These are phyloP conservation scores for Gymnopithys bicolor DNA, from an alignment of 2,797 vertebrate species.

Conservation along the genomic window DNA sequence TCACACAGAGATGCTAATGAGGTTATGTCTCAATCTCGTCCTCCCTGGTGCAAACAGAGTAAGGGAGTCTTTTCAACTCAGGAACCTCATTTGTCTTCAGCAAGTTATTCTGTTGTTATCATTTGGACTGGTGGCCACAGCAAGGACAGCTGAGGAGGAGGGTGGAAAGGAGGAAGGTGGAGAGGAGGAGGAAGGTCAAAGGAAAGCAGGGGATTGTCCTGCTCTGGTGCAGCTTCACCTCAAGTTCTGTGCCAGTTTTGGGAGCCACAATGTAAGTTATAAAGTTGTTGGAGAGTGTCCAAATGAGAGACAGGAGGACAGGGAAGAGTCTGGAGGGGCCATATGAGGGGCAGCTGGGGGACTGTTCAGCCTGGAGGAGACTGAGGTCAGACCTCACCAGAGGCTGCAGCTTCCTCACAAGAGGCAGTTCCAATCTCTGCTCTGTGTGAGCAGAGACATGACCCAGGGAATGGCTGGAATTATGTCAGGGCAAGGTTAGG, in stretches of 20 bases:
- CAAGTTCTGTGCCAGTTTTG: background rate
- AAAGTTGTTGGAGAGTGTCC: background rate
- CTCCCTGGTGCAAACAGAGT: background rate
- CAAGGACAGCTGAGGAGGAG: background rate
- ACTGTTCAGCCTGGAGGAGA: background rate
- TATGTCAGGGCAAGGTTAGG: background rate
- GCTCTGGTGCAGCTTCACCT: background rate
- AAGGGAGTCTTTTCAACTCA: background rate
- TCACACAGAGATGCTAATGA: slow-evolving; percentile 21
- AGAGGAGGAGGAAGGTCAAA: background rate
- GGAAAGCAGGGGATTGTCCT: background rate
- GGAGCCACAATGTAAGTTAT: background rate
- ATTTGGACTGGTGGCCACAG: background rate
- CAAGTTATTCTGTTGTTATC: background rate
- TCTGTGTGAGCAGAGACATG: background rate
- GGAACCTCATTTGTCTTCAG: background rate
- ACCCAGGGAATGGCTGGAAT: background rate
- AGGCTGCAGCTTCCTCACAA: no score
- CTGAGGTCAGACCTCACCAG: background rate
- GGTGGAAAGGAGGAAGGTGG: background rate
- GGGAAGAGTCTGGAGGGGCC: background rate
- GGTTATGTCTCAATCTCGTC: slow-evolving; percentile 34
- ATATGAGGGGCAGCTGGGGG: background rate
- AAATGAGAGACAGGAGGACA: background rate
- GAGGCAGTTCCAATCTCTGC: background rate